Evolutionary conservation across 92 coral and sea anemone species (phyloP).

Genomic region (Ricordea florida): DNA sequence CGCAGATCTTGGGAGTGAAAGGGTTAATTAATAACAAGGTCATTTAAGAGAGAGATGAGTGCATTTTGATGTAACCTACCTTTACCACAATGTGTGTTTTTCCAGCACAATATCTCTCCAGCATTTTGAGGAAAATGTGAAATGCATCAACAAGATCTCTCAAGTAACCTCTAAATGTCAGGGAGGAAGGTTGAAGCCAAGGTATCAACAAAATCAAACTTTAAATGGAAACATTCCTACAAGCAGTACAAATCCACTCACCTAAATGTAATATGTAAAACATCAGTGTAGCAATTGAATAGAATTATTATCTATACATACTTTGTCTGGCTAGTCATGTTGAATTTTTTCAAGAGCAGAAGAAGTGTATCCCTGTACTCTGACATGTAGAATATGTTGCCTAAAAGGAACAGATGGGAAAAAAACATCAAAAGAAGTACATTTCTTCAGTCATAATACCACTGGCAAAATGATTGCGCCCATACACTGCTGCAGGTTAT

Average conservation of each 20-base stretch:
- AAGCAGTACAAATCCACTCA: neutral
- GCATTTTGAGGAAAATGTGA: conserved; percentile 89
- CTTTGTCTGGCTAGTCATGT: conserved; percentile 91
- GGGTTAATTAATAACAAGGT: too few relatives aligned
- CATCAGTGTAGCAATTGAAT: neutral
- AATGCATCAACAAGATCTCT: conserved; percentile 91
- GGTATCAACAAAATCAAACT: neutral
- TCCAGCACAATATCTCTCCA: conserved; percentile 81
- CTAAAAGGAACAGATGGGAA: conserved; percentile 24
- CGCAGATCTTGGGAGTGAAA: too few relatives aligned
- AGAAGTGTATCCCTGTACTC: conserved; percentile 93
- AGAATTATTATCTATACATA: conserved; percentile 19
- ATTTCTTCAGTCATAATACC: neutral
- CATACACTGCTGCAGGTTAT: too few relatives aligned
- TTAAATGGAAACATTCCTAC: neutral
- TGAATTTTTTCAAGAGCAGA: conserved; percentile 75
- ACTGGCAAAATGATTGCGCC: neutral
- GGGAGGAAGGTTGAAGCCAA: neutral
- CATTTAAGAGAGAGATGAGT: too few relatives aligned
- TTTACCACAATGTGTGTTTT: conserved; percentile 83
- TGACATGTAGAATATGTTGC: conserved; percentile 86
- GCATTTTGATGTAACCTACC: conserved; percentile 38
- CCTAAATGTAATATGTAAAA: neutral
- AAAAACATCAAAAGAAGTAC: neutral
- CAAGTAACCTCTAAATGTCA: conserved; percentile 85